Evolutionary conservation across 1,140 invertebrate species (phyloP), one percentile per base, ranked within the genome.

Genomic region (Cherax destructor): DNA sequence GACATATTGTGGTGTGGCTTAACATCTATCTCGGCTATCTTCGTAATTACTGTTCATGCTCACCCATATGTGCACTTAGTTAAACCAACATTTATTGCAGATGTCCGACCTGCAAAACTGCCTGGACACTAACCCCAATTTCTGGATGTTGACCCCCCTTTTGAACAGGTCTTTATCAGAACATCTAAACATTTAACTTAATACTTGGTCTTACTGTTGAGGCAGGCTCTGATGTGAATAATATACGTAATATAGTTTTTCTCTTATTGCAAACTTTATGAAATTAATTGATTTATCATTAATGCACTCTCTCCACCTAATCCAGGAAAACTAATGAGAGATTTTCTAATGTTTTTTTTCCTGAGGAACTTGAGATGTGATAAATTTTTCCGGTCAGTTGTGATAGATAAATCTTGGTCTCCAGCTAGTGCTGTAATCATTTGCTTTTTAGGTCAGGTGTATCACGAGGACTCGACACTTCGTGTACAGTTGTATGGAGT

Each of bases 221-320:
- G 78, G 85, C 85, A 86, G 85, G 85, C 21, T 86, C 41, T 78
- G 47, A 86, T 86, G 21, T 47, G 13, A 78, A 78, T 50, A 74
- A 85, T 86, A 65, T 21, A 41, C 30, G 30, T 41, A 76, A 49
- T 69, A 41, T 69, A 59, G 69, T 76, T n/a, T 72, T 65, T 21
- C 61, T 86, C 21, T 52, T 86, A 69, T 52, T 85, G 83, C 83
- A 74, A 59, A 18, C 52, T 49, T 86, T 86, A 59, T 52, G 50
- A 81, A 52, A 72, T 74, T 72, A 50, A 49, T 59, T 83, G 56
- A 76, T 85, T 91, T 86, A 61, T 80, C 56, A 76, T 85, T 86
- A 91, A 91, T 86, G 83, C 83, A 86, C 77, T 91, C 83, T 91
- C 89, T 91, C 89, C 83, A 91, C 84, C 77, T 85, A 91, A 91